Evolutionary conservation across 2,888 invertebrate species (phyloP).

Genomic region (Ectemnius cavifrons): DNA sequence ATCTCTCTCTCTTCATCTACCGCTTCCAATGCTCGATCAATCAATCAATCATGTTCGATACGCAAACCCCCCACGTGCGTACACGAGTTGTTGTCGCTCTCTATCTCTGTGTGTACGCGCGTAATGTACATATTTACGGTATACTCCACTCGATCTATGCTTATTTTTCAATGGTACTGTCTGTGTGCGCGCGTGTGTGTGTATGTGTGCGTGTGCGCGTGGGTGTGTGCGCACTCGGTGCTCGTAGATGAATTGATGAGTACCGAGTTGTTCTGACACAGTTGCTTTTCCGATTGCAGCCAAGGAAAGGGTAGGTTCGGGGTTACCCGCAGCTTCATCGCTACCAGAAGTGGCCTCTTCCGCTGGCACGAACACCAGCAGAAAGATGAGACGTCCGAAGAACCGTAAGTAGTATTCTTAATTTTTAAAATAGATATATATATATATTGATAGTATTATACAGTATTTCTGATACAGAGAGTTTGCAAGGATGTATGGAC

Average conservation of each 20-base stretch:
- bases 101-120: too few relatives aligned
- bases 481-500: constrained; percentile 88
- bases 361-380: constrained; percentile 90
- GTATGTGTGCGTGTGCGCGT: too few relatives aligned
- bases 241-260: too few relatives aligned
- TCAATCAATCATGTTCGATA: not conserved
- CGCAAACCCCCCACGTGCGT: not conserved
- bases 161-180: too few relatives aligned
- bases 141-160: too few relatives aligned
- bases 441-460: not conserved
- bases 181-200: too few relatives aligned
- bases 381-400: constrained; percentile 81
- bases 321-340: constrained; percentile 91
- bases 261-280: not conserved
- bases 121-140: too few relatives aligned
- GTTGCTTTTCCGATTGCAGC: constrained; percentile 81
- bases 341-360: constrained; percentile 92
- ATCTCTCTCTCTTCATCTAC: not conserved
- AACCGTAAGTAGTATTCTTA: constrained; percentile 82
- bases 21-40: not conserved
- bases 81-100: not conserved
- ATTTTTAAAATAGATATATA: not conserved
- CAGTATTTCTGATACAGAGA: constrained; percentile 80
- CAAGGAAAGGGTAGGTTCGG: constrained; percentile 94
- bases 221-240: too few relatives aligned